phyloP scores from a whole-genome alignment of 2,113 vertebrate species.

The Trematomus loennbergii region DNA sequence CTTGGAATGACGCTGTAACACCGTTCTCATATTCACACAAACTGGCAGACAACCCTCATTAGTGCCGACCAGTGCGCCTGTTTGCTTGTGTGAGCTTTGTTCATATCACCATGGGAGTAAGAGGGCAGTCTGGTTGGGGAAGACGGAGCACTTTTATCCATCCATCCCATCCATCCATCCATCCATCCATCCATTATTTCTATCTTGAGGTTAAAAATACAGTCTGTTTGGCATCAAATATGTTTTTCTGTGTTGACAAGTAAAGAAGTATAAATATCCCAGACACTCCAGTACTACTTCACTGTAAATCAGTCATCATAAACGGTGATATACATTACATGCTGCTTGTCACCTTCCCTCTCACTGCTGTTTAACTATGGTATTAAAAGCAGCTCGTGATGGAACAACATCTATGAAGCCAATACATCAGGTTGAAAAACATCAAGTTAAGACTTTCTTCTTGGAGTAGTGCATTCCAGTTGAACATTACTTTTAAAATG shows the following conservation, averaged over 20 bases:
- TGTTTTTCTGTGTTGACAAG: conserved; percentile 1
- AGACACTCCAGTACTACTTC: not conserved
- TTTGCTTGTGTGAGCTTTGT: conserved; percentile 49
- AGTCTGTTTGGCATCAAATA: conserved; percentile 20
- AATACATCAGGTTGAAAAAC: not conserved
- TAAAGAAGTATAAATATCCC: conserved; percentile 2
- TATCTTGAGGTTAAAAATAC: conserved; percentile 39
- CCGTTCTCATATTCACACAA: conserved; percentile 43
- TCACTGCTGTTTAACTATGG: not conserved
- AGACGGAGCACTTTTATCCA: conserved; percentile 40
- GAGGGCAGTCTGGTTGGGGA: conserved; percentile 30
- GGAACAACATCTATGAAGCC: not conserved
- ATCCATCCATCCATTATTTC: conserved; percentile 46
- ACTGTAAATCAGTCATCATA: conserved; percentile 8
- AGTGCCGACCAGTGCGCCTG: conserved; percentile 25
- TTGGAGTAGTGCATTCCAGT: not conserved
- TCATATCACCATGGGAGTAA: conserved; percentile 35
- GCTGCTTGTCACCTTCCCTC: not conserved
- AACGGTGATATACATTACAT: conserved; percentile 13
- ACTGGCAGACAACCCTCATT: conserved; percentile 63
- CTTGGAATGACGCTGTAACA: not conserved
- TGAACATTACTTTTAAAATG: not conserved
- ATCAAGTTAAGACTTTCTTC: not conserved
- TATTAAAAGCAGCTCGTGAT: not conserved
- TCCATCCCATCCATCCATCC: conserved; percentile 43